Evolutionary conservation across 1,140 invertebrate genomes (phyloP), one percentile per base, ranked within the genome.

Genomic region (Cryptotermes secundus): DNA sequence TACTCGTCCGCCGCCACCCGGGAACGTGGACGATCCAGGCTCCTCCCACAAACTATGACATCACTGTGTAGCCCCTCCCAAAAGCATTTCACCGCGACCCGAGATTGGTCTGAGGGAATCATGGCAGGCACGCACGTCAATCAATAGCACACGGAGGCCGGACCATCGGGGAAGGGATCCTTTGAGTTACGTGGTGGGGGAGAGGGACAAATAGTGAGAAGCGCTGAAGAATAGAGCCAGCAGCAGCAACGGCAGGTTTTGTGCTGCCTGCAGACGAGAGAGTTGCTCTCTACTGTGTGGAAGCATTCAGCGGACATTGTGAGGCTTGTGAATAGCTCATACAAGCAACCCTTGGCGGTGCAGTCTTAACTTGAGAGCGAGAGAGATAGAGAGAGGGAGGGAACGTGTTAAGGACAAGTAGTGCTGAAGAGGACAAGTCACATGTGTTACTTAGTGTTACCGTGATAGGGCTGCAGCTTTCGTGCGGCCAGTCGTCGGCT

Each of bases 201-300:
- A 31, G 38, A n/a, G 53, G 80, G 80, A 35, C 34, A 36, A 38
- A 38, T 22, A n/a, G 80, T 38, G 83, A 79, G 83, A 34, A 53
- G 83, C 45, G 53, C 34, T 4, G 45, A 65, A 59, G 53, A 36
- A 59, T 79, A 59, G 80, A 22, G 45, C 79, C 42, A 35, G 36
- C 31, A 36, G 83, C 19, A 72, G 79, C 80, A 35, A 26, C 42
- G 31, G 81, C 34, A 59, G 79, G 80, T 81, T 81, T 84, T 84
- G 84, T 81, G 42, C 31, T n/a, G 72, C n/a, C 53, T n/a, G 84
- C 84, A 84, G 84, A 84, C 72, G 80, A 31, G 84, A 81, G 84
- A 34, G 45, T 80, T 81, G 80, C 80, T 84, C 81, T 38, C 80
- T 10, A 59, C 80, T 81, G 84, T 82, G 84, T 84, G 42, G 84